phyloP scores from a whole-genome alignment of 2,113 vertebrate genomes.

The Pitta sordida region DNA sequence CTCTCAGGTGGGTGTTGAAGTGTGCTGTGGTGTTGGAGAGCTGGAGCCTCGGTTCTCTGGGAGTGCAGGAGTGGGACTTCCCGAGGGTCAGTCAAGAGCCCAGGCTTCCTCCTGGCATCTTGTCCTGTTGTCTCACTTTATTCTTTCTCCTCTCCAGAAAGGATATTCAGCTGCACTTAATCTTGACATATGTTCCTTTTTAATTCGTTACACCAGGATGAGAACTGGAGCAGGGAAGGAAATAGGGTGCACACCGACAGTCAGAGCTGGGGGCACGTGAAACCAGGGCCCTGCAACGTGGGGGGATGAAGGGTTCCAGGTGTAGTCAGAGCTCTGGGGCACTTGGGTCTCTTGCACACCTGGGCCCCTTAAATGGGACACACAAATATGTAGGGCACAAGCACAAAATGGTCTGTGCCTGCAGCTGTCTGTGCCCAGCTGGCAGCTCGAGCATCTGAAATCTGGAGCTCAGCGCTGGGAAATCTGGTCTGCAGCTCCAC shows the following conservation, averaged over 20 bases:
- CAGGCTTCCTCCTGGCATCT: neutral
- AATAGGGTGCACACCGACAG: fast-evolving
- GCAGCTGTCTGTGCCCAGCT: neutral
- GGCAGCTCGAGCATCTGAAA: neutral
- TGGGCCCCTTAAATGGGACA: conserved; percentile 3
- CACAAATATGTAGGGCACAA: neutral
- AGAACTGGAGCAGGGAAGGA: neutral
- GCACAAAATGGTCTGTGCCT: neutral
- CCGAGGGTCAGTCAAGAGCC: neutral
- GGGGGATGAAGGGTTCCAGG: neutral
- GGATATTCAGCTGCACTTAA: neutral
- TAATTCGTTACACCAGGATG: neutral
- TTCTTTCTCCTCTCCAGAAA: neutral
- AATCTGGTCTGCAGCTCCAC: neutral
- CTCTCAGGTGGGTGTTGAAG: neutral
- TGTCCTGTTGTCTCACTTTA: neutral
- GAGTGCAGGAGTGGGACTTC: neutral
- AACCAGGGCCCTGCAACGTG: fast-evolving
- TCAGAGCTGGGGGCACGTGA: neutral
- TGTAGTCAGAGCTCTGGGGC: neutral
- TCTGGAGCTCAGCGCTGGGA: neutral
- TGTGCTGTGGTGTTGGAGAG: neutral
- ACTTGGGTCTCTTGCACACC: neutral
- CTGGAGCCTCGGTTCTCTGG: neutral
- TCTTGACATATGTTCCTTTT: neutral